These are phyloP conservation scores for Siniperca knerii DNA, from an alignment of 2,113 vertebrate genomes.

Conservation along the genomic window DNA sequence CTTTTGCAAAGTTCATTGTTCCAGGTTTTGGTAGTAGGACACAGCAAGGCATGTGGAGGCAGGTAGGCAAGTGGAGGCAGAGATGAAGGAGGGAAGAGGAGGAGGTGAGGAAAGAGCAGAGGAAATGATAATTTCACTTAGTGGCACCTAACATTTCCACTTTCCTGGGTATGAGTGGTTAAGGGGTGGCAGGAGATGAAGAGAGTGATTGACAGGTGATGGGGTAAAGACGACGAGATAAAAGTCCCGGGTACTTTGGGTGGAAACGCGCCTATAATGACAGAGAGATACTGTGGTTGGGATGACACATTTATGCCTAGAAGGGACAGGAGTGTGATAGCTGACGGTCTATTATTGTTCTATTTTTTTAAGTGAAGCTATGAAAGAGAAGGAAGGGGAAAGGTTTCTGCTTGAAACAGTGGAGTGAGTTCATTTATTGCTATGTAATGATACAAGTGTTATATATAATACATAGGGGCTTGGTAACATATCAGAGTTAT, in stretches of 20 bases:
- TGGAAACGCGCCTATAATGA: constrained; percentile 7
- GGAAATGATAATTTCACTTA: constrained; percentile 25
- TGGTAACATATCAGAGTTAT: neutral
- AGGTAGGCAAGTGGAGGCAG: neutral
- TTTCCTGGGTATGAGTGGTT: constrained; percentile 10
- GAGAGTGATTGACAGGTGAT: constrained; percentile 44
- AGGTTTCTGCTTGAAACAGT: neutral
- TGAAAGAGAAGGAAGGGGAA: neutral
- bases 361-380: neutral
- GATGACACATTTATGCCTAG: constrained; percentile 37
- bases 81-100: constrained; percentile 10
- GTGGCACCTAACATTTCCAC: constrained; percentile 30
- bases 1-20: constrained; percentile 14
- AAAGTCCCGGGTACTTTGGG: neutral
- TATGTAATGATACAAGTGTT: neutral
- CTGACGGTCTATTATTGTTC: constrained; percentile 17
- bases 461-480: neutral
- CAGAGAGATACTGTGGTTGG: constrained; percentile 3
- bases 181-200: constrained; percentile 7
- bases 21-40: constrained; percentile 13
- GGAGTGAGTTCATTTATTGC: neutral
- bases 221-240: constrained; percentile 2
- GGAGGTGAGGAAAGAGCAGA: constrained; percentile 12
- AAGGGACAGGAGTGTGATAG: constrained; percentile 46
- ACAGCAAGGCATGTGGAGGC: neutral